phyloP scores from a whole-genome alignment of 2,113 vertebrate genomes.

The Python bivittatus region DNA sequence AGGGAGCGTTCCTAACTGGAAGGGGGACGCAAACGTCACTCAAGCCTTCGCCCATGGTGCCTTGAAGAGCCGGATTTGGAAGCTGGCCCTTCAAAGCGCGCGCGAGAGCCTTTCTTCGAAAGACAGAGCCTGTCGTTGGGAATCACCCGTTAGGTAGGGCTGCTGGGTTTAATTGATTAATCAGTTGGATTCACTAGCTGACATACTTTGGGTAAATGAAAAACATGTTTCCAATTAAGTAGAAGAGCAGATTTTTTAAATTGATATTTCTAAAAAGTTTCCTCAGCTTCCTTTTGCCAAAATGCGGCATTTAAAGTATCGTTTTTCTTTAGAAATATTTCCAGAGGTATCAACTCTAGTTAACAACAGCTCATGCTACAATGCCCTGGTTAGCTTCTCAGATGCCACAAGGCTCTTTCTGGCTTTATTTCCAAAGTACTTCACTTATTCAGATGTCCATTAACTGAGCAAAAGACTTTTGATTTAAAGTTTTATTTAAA shows the following conservation, averaged over 20 bases:
- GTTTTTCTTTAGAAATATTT: neutral
- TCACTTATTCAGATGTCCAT: neutral
- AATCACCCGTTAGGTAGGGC: neutral
- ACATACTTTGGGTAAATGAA: neutral
- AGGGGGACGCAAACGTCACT: conserved; percentile 22
- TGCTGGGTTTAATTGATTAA: neutral
- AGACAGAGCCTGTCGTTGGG: conserved; percentile 18
- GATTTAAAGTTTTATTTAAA: neutral
- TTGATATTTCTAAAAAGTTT: neutral
- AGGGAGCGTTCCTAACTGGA: conserved; percentile 32
- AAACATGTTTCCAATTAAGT: neutral
- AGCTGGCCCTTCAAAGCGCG: conserved; percentile 6
- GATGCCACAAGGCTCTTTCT: neutral
- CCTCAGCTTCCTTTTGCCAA: neutral
- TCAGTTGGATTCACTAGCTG: neutral
- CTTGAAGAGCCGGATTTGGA: conserved; percentile 40
- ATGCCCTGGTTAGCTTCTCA: neutral
- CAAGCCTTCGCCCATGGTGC: neutral
- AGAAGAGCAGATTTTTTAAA: neutral
- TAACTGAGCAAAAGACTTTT: neutral
- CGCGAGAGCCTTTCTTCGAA: neutral
- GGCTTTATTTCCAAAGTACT: neutral
- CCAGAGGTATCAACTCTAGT: neutral
- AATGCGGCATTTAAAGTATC: neutral
- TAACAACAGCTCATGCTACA: neutral